These are phyloP conservation scores for Augochlorella aurata DNA, from an alignment of 2,888 invertebrate genomes.

Conservation along the genomic window DNA sequence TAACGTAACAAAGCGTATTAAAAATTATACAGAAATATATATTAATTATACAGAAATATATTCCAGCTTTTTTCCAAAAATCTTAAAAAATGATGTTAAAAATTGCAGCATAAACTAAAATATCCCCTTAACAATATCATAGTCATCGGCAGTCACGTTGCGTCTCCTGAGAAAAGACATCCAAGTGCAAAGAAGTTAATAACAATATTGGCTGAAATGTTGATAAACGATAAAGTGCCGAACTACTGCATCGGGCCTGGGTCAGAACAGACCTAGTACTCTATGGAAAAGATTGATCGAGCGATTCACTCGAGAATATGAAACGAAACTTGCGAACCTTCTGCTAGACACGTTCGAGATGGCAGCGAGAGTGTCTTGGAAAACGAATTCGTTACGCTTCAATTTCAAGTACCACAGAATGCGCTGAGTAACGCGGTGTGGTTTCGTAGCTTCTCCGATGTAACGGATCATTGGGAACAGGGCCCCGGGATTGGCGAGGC, in stretches of 20 bases:
- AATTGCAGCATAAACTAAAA: too few species aligned
- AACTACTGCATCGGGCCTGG: background rate
- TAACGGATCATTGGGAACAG: conserved; percentile 10
- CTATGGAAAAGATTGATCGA: too few species aligned
- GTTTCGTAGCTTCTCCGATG: conserved; percentile 5
- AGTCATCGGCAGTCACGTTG: too few species aligned
- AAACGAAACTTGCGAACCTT: background rate
- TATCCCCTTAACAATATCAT: too few species aligned
- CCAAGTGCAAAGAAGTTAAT: too few species aligned
- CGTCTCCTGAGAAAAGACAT: too few species aligned
- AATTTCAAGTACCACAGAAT: conserved; percentile 2
- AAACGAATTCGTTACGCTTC: conserved; percentile 18
- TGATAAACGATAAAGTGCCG: background rate
- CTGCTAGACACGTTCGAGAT: background rate
- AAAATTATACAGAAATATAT: too few species aligned
- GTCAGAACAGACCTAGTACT: background rate
- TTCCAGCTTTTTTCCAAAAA: too few species aligned
- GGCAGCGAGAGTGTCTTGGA: background rate
- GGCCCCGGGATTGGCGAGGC: conserved; percentile 1
- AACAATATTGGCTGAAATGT: too few species aligned
- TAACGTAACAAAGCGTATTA: too few species aligned
- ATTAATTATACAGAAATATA: too few species aligned
- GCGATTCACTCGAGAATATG: background rate
- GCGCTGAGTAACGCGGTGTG: conserved; percentile 17
- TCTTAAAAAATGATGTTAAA: too few species aligned